Evolutionary conservation across 2,888 invertebrate genomes (phyloP).

Genomic region (Slavum lentiscoides): DNA sequence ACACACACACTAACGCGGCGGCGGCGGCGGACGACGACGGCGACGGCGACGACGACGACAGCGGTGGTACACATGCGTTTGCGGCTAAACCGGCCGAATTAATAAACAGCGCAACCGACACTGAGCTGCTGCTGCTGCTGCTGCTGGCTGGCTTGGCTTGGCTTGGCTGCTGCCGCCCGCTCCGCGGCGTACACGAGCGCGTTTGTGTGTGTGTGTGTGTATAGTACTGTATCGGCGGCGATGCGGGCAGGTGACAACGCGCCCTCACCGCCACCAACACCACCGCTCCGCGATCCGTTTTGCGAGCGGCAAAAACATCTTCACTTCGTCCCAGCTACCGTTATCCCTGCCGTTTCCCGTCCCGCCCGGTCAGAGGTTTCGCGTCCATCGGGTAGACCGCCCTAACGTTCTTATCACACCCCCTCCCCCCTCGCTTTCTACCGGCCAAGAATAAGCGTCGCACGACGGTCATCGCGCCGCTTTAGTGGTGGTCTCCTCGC

Average conservation of each 20-base stretch:
- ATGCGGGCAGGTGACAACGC: conserved; percentile 45
- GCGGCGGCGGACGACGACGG: neutral
- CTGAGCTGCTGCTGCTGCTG: conserved; percentile 31
- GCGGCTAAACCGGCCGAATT: conserved; percentile 53
- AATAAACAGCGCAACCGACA: conserved; percentile 52
- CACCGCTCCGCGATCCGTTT: neutral
- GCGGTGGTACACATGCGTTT: conserved; percentile 51
- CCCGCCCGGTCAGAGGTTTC: conserved; percentile 1
- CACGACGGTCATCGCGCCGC: neutral
- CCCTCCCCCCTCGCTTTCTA: neutral
- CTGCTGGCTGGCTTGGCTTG: conserved; percentile 9
- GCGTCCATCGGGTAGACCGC: neutral
- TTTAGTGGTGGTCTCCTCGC: too few relatives aligned
- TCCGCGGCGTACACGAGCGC: neutral
- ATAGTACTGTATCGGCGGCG: conserved; percentile 13
- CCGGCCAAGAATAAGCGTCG: neutral
- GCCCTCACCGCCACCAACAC: neutral
- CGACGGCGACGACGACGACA: conserved; percentile 15
- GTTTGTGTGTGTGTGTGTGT: conserved; percentile 10
- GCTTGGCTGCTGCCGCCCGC: conserved; percentile 35
- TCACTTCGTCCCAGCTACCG: neutral
- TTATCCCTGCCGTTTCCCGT: neutral
- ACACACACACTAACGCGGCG: conserved; percentile 35
- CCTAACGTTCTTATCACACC: neutral
- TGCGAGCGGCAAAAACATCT: conserved; percentile 28